Conservation (phyloP, 2,888 invertebrate species). For the Amiota mariae region DNA sequence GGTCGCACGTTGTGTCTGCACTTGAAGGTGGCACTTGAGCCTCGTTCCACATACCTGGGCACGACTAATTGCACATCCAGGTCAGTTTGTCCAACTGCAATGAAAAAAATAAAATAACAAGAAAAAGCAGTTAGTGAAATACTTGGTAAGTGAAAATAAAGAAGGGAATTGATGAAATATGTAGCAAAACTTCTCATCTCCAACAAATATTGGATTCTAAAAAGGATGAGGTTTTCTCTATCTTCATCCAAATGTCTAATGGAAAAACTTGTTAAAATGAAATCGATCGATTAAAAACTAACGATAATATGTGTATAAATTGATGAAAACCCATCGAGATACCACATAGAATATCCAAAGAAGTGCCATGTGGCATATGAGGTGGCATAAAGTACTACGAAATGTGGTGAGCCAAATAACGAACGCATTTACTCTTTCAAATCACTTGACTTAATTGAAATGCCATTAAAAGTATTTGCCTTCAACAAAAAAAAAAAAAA, state of each 20-base stretch:
- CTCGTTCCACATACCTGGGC: slow-evolving; percentile 83
- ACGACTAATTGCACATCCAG: slow-evolving; percentile 80
- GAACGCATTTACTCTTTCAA: slow-evolving; percentile 26
- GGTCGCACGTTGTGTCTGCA: slow-evolving; percentile 85
- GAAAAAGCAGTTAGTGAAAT: slow-evolving; percentile 20
- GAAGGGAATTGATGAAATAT: background rate
- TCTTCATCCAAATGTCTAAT: too few relatives aligned
- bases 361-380: too few relatives aligned
- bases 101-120: slow-evolving; percentile 21
- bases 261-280: too few relatives aligned
- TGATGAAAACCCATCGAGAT: too few relatives aligned
- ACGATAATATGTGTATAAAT: background rate
- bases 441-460: slow-evolving; percentile 57
- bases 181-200: too few relatives aligned
- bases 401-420: background rate
- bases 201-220: too few relatives aligned
- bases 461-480: slow-evolving; percentile 47
- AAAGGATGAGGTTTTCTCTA: too few relatives aligned
- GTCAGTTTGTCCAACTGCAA: slow-evolving; percentile 74
- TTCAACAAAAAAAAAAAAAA: slow-evolving; percentile 9
- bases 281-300: slow-evolving; percentile 13
- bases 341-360: too few relatives aligned
- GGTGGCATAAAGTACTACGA: too few relatives aligned
- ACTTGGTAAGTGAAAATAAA: background rate
- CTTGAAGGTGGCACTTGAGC: slow-evolving; percentile 81